Conservation (phyloP, 2,113 vertebrate genomes). For the Myotis davidii region DNA sequence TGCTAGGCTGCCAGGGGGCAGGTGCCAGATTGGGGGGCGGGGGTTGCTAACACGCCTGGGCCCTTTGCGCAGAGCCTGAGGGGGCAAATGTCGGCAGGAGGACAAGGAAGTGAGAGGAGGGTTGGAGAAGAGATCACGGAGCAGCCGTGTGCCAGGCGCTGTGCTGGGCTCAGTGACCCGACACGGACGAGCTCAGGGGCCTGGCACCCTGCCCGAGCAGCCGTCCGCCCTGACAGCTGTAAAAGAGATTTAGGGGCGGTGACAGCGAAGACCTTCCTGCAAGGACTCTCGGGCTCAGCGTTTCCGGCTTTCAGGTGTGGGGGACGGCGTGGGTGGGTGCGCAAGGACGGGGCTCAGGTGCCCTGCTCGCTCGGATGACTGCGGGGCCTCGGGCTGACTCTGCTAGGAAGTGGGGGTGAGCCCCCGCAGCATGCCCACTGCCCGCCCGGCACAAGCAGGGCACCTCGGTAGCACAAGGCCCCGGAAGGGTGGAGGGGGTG, state of each 20-base stretch:
- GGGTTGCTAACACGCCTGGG: accelerated
- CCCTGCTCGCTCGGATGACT: neutral
- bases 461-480: neutral
- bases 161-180: neutral
- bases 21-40: neutral
- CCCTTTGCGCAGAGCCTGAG: accelerated
- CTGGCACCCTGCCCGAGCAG: neutral
- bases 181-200: accelerated
- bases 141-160: accelerated
- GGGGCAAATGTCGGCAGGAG: neutral
- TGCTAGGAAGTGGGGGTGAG: neutral
- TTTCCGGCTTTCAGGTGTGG: neutral
- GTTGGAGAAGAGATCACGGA: neutral
- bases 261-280: neutral
- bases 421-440: neutral
- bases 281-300: neutral
- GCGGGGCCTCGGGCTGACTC: neutral
- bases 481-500: neutral
- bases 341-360: neutral
- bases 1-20: neutral
- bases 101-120: neutral
- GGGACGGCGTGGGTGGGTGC: accelerated
- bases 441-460: neutral
- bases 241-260: neutral
- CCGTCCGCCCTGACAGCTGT: neutral